Evolutionary conservation across 2,113 vertebrate genomes (phyloP).

Genomic region (Gymnogyps californianus): DNA sequence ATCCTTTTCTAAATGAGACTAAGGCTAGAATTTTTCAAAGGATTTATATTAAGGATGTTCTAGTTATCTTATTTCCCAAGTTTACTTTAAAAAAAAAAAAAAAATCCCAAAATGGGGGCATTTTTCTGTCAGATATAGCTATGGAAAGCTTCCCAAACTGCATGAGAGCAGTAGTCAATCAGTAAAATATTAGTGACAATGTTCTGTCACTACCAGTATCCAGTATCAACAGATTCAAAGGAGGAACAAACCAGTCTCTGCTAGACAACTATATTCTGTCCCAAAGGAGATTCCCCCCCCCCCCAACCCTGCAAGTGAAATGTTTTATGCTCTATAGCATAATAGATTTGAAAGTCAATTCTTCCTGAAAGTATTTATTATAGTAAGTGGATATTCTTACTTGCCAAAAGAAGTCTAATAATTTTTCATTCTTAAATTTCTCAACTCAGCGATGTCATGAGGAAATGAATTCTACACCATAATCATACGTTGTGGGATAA

Average conservation of each 20-base stretch:
- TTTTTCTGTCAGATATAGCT: not conserved
- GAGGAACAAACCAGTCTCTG: not conserved
- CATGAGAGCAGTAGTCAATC: not conserved
- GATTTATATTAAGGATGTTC: not conserved
- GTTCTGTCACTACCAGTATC: not conserved
- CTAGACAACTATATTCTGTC: not conserved
- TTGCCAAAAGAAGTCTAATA: not conserved
- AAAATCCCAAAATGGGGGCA: not conserved
- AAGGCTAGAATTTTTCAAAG: not conserved
- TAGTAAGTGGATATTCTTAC: not conserved
- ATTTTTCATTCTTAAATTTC: not conserved
- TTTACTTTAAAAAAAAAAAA: not conserved
- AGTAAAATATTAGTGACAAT: not conserved
- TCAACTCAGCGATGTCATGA: not conserved
- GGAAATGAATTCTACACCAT: not conserved
- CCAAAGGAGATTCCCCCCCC: not conserved
- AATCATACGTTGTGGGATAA: not conserved
- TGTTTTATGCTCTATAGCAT: constrained; percentile 1
- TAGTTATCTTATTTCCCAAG: not conserved
- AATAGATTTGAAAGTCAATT: not conserved
- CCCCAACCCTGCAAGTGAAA: not conserved
- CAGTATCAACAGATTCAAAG: constrained; percentile 8
- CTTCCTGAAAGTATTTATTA: constrained; percentile 15
- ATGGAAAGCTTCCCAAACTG: constrained; percentile 3
- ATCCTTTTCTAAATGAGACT: not conserved